phyloP scores from a whole-genome alignment of 2,113 vertebrate species.

The Protobothrops flavoviridis region DNA sequence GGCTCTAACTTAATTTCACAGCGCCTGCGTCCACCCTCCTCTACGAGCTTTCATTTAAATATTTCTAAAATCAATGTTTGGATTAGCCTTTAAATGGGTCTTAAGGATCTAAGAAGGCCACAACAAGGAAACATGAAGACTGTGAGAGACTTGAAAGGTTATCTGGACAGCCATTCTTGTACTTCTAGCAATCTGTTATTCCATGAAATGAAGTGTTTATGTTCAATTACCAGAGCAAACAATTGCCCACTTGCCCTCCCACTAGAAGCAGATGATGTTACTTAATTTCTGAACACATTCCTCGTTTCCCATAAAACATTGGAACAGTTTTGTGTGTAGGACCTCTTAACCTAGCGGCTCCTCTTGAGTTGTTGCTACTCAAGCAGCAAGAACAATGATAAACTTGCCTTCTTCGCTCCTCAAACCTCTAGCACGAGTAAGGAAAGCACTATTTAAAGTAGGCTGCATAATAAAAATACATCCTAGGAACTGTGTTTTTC shows the following conservation, averaged over 20 bases:
- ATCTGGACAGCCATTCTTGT: slow-evolving; percentile 43
- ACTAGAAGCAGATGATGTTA: slow-evolving; percentile 45
- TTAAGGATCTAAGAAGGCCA: fast-evolving
- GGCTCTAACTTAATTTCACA: neutral
- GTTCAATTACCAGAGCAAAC: slow-evolving; percentile 65
- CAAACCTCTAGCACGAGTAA: neutral
- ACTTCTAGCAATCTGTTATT: slow-evolving; percentile 59
- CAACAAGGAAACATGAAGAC: slow-evolving; percentile 16
- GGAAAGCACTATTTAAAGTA: neutral
- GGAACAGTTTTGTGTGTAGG: neutral
- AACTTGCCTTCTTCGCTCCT: neutral
- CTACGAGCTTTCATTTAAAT: neutral
- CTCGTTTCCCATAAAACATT: slow-evolving; percentile 60
- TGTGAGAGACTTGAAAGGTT: slow-evolving; percentile 24
- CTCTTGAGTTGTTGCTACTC: neutral
- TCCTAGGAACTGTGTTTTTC: slow-evolving; percentile 57
- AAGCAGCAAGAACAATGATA: neutral
- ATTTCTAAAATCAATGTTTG: neutral
- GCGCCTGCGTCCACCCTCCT: neutral
- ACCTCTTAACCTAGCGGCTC: neutral
- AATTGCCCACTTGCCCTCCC: slow-evolving; percentile 32
- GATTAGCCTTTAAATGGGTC: neutral
- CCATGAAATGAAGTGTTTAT: slow-evolving; percentile 48
- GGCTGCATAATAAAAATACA: slow-evolving; percentile 47
- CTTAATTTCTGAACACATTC: slow-evolving; percentile 50